These are phyloP conservation scores for Blennius ocellaris DNA, from an alignment of 2,113 vertebrate genomes.

Conservation along the genomic window DNA sequence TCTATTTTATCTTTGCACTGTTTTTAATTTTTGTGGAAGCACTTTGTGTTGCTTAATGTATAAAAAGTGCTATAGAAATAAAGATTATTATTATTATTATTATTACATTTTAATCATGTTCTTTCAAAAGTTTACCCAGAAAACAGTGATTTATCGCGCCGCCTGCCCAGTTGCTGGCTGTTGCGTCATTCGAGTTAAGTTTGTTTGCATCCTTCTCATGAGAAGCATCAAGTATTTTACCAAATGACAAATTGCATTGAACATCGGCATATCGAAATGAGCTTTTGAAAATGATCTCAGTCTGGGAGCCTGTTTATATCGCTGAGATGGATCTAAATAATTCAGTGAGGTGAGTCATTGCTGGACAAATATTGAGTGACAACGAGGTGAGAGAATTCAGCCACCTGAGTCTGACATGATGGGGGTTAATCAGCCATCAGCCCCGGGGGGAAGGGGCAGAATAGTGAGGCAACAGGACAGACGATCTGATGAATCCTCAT, in stretches of 20 bases:
- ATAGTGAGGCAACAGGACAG: conserved; percentile 11
- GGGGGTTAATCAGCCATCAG: conserved; percentile 49
- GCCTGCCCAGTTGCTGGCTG: too few relatives aligned
- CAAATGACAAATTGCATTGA: conserved; percentile 4
- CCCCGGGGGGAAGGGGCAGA: conserved; percentile 15
- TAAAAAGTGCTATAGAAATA: too few relatives aligned
- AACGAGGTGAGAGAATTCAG: conserved; percentile 33
- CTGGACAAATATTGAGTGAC: conserved; percentile 47
- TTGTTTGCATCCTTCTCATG: neutral
- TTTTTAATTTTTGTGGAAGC: too few relatives aligned
- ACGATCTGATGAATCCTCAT: conserved; percentile 17
- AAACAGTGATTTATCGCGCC: too few relatives aligned
- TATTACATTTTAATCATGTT: too few relatives aligned
- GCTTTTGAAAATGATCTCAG: conserved; percentile 11
- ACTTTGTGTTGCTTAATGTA: too few relatives aligned
- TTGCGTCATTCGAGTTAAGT: too few relatives aligned
- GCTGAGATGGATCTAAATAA: conserved; percentile 32
- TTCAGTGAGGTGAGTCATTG: conserved; percentile 37
- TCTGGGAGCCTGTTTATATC: conserved; percentile 27
- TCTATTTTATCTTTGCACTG: too few relatives aligned
- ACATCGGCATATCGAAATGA: neutral
- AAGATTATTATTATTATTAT: too few relatives aligned
- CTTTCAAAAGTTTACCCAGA: too few relatives aligned
- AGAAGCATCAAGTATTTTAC: conserved; percentile 12
- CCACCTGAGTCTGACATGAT: conserved; percentile 36